Evolutionary conservation across 92 coral and sea anemone species (phyloP).

Genomic region (Phenganax stokvisi): DNA sequence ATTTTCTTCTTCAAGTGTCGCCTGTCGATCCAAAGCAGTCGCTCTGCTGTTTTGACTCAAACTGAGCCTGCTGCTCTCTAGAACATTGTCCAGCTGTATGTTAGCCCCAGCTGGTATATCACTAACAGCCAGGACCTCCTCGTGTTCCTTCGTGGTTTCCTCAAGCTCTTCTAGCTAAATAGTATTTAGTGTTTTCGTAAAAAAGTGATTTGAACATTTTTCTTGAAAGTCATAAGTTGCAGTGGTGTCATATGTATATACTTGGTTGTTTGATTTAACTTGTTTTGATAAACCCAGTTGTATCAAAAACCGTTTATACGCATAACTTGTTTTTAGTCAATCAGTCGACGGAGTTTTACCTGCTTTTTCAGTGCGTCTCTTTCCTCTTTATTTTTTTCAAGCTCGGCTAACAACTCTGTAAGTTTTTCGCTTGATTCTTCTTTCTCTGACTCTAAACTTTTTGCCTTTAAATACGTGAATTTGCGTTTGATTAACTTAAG

Average conservation of each 20-base stretch:
- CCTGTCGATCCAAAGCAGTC: slow-evolving; percentile 16
- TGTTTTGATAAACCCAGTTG: background rate
- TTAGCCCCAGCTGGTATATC: slow-evolving; percentile 16
- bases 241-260: too few relatives aligned
- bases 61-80: slow-evolving; percentile 11
- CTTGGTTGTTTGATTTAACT: too few relatives aligned
- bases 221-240: background rate
- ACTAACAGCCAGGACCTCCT: background rate
- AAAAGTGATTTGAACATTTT: background rate
- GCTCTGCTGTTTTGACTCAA: slow-evolving; percentile 6
- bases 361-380: slow-evolving; percentile 18
- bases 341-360: background rate
- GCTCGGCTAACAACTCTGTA: background rate
- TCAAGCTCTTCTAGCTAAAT: slow-evolving; percentile 8
- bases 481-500: too few relatives aligned
- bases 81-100: slow-evolving; percentile 20
- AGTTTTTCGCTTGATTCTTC: slow-evolving; percentile 4
- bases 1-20: slow-evolving; percentile 31
- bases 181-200: background rate
- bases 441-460: background rate
- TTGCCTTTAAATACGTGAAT: background rate
- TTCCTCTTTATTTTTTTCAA: slow-evolving; percentile 9
- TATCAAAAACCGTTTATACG: background rate
- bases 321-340: background rate
- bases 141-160: background rate